Evolutionary conservation across 1,140 invertebrate genomes (phyloP).

Genomic region (Chionoecetes opilio): DNA sequence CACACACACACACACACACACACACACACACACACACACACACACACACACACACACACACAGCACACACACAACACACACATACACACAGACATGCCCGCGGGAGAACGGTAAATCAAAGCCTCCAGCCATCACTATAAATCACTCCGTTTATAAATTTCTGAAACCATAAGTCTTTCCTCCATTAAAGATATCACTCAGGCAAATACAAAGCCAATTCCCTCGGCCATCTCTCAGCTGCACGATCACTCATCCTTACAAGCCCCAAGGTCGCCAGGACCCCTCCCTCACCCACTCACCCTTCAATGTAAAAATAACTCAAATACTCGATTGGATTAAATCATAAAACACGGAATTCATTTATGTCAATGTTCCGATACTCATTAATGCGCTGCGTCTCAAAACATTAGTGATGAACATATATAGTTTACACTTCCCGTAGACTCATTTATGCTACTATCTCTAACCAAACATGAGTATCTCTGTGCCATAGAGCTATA

Average conservation of each 20-base stretch:
- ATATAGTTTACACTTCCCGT: neutral
- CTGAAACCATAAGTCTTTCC: conserved; percentile 28
- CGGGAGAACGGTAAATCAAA: neutral
- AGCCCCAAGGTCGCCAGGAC: neutral
- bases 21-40: conserved; percentile 41
- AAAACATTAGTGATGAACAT: neutral
- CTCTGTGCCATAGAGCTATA: neutral
- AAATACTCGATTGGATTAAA: neutral
- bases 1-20: neutral
- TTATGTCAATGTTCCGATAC: neutral
- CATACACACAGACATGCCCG: neutral
- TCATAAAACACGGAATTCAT: neutral
- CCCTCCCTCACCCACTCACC: neutral
- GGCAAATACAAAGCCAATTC: conserved; percentile 18
- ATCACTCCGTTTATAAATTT: conserved; percentile 30
- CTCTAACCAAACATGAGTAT: neutral
- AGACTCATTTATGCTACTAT: neutral
- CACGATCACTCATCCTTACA: conserved; percentile 25
- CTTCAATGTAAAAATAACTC: neutral
- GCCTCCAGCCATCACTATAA: conserved; percentile 13
- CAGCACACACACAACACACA: conserved; percentile 49
- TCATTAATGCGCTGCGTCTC: neutral
- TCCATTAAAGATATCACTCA: conserved; percentile 30
- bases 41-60: conserved; percentile 48
- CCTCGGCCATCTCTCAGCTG: conserved; percentile 11